Percentiles rank a stretch among this genome's conserved stretches.
These are phyloP conservation scores for Sebastiscus albofasciatus DNA, from an alignment of 2,797 vertebrate genomes.

Conservation along the genomic window DNA sequence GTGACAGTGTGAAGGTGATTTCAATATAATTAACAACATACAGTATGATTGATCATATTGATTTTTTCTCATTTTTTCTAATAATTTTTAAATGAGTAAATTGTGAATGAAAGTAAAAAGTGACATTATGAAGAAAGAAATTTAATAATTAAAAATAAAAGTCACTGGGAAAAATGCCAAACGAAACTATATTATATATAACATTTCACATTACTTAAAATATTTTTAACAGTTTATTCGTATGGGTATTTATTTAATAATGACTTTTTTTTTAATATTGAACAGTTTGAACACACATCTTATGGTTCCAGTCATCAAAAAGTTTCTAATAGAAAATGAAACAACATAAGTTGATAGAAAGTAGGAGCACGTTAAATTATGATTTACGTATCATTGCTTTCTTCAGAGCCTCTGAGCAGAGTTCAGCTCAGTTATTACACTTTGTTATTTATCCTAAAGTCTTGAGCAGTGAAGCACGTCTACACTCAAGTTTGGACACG, in stretches of 20 bases:
- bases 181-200: not conserved
- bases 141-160: not conserved
- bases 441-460: not conserved
- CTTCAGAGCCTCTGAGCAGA: not conserved
- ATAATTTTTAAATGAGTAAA: not conserved
- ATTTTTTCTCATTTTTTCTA: not conserved
- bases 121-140: no score
- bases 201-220: no score
- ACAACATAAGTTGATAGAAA: not conserved
- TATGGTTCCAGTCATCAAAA: not conserved
- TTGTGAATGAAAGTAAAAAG: not conserved
- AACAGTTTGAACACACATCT: not conserved
- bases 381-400: not conserved
- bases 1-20: no score
- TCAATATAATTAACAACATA: not conserved
- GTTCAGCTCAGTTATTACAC: not conserved
- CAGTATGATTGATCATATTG: no score
- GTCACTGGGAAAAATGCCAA: not conserved
- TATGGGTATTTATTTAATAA: no score
- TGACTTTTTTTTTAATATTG: not conserved
- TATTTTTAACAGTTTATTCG: not conserved
- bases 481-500: conserved; percentile 31
- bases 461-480: not conserved
- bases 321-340: not conserved
- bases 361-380: not conserved